phyloP scores from a whole-genome alignment of 2,113 vertebrate genomes.

The Stigmatopora argus region DNA sequence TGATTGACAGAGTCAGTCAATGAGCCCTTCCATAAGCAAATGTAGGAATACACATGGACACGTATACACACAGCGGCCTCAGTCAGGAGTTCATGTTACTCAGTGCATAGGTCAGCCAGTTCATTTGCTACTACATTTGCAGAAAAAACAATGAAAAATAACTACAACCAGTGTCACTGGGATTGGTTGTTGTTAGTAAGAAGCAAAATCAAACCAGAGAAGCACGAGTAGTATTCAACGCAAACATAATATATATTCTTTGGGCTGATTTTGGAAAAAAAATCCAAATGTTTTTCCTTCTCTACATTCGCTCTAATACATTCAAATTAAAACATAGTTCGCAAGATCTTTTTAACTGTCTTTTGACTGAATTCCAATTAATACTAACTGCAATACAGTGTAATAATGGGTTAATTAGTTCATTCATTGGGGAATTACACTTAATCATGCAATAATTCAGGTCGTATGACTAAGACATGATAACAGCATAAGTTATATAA shows the following conservation, averaged over 20 bases:
- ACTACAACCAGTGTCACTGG: neutral
- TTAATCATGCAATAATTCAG: neutral
- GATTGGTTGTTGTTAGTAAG: neutral
- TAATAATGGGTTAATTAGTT: neutral
- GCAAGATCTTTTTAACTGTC: constrained; percentile 18
- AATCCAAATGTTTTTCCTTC: constrained; percentile 9
- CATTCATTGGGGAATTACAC: neutral
- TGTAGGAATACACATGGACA: neutral
- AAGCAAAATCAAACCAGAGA: neutral
- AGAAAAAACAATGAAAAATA: neutral
- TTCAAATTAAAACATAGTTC: constrained; percentile 43
- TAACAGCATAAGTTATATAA: neutral
- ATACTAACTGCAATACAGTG: neutral
- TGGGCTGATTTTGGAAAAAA: constrained; percentile 28
- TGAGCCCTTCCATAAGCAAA: too few species aligned
- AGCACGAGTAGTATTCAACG: constrained; percentile 21
- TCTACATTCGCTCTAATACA: constrained; percentile 50
- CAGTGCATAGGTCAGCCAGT: constrained; percentile 49
- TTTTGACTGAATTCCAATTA: neutral
- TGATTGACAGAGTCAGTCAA: constrained; percentile 15
- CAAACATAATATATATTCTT: constrained; percentile 35
- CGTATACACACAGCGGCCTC: neutral
- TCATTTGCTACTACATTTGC: constrained; percentile 27
- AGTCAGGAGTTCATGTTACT: constrained; percentile 13
- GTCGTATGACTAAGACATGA: neutral